Base-by-base conservation (phyloP, 1,140 invertebrate species). In the Brachionus angularis region DNA sequence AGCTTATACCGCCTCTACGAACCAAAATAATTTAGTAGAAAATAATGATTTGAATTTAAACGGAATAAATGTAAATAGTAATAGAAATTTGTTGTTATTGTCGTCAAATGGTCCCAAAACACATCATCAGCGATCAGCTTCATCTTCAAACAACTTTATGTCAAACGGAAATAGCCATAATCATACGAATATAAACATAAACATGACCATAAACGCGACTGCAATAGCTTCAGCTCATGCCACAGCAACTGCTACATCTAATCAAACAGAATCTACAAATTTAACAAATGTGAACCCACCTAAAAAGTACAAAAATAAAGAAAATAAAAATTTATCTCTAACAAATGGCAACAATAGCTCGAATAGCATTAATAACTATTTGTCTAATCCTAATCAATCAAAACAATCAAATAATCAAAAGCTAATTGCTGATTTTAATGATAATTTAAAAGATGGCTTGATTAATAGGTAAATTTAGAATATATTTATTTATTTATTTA, bases 401-500 rank as follows among this genome's bases (percentile, higher is more conserved):
- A n/a, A n/a, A n/a, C n/a, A n/a, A n/a, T n/a, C n/a, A n/a, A n/a
- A n/a, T n/a, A n/a, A n/a, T n/a, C n/a, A n/a, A n/a, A n/a, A n/a
- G n/a, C n/a, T n/a, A n/a, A n/a, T n/a, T n/a, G n/a, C n/a, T n/a
- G n/a, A n/a, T n/a, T n/a, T n/a, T n/a, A n/a, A n/a, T n/a, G n/a
- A n/a, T n/a, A n/a, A n/a, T n/a, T n/a, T n/a, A n/a, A 44, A 75
- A 75, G 33, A 58, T 39, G 53, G 23, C 12, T 23, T 39, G 1
- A 58, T 58, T 23, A 31, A 76, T 75, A 73, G 71, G 76, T 74
- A 76, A 72, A 52, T 67, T 18, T 14, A 39, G 29, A 53, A 34
- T 21, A 39, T 1, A 23, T 36, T n/a, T n/a, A n/a, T n/a, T n/a
- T n/a, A n/a, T n/a, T n/a, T n/a, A n/a, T n/a, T n/a, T 21, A n/a